A percentile compares a stretch with the other conserved stretches of the same genome.
phyloP scores from a whole-genome alignment of 2,113 vertebrate species.

The Planiliza haematocheilus region DNA sequence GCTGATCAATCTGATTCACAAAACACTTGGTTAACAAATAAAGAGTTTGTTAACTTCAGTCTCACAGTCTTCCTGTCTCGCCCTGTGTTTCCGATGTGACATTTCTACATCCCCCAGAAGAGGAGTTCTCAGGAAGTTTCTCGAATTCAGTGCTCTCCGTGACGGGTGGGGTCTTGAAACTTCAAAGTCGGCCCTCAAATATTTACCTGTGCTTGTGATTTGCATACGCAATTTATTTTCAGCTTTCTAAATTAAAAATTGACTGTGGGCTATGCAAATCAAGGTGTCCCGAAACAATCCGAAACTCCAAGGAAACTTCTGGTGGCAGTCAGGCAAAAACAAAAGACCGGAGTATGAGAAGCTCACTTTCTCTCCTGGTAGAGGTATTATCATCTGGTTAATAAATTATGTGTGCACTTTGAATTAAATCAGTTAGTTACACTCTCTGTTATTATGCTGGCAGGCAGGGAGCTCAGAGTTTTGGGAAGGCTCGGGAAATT shows the following conservation, averaged over 20 bases:
- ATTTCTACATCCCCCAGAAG: neutral
- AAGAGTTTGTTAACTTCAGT: no score
- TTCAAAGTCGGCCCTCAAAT: conserved; percentile 39
- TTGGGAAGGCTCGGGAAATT: neutral
- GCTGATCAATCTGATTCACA: no score
- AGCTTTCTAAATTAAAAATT: conserved; percentile 12
- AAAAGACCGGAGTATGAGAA: conserved; percentile 1
- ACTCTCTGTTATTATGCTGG: conserved; percentile 6
- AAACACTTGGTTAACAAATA: no score
- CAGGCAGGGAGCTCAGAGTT: neutral
- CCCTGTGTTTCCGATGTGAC: neutral
- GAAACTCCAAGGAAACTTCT: conserved; percentile 6
- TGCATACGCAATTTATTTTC: conserved; percentile 26
- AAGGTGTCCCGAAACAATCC: conserved; percentile 34
- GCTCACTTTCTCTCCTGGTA: conserved; percentile 10
- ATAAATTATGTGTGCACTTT: conserved; percentile 47
- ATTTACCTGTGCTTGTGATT: conserved; percentile 32
- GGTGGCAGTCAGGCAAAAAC: conserved; percentile 14
- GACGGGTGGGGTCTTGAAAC: conserved; percentile 2
- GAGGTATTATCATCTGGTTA: conserved; percentile 30
- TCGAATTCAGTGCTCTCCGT: neutral
- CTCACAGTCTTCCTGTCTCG: no score
- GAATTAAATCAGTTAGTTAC: conserved; percentile 44
- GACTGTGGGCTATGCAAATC: conserved; percentile 39
- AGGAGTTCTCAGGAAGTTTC: neutral